These are phyloP conservation scores for Decapterus maruadsi DNA, from an alignment of 2,797 vertebrate genomes.

Conservation along the genomic window DNA sequence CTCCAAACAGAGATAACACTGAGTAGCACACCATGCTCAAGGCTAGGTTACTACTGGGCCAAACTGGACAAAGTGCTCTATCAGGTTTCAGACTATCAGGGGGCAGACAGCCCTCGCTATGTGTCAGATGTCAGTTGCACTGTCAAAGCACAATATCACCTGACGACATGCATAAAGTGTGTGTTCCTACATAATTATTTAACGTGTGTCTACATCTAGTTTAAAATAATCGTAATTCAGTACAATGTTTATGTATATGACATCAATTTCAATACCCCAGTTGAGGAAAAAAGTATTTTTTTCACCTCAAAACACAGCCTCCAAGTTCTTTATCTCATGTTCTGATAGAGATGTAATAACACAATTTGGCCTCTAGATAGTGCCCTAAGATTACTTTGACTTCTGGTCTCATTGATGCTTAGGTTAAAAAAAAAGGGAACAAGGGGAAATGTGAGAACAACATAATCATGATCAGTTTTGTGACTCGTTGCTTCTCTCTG, in stretches of 20 bases:
- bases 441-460: constrained; percentile 15
- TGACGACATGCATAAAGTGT: neutral
- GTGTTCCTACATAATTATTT: neutral
- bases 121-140: neutral
- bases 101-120: neutral
- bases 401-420: neutral
- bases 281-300: neutral
- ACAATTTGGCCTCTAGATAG: constrained; percentile 17
- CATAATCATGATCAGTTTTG: neutral
- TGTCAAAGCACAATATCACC: neutral
- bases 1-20: neutral
- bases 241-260: neutral
- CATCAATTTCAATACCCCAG: neutral
- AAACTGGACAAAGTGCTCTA: neutral
- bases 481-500: constrained; percentile 1
- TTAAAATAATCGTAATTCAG: neutral
- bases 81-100: neutral
- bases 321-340: too few relatives aligned
- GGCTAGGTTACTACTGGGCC: neutral
- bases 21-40: neutral
- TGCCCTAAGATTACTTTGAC: neutral
- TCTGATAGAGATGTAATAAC: neutral
- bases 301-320: neutral
- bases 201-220: neutral
- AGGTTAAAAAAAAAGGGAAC: neutral